Base-by-base conservation (phyloP, 2,888 invertebrate species). In the Patella pellucida region DNA sequence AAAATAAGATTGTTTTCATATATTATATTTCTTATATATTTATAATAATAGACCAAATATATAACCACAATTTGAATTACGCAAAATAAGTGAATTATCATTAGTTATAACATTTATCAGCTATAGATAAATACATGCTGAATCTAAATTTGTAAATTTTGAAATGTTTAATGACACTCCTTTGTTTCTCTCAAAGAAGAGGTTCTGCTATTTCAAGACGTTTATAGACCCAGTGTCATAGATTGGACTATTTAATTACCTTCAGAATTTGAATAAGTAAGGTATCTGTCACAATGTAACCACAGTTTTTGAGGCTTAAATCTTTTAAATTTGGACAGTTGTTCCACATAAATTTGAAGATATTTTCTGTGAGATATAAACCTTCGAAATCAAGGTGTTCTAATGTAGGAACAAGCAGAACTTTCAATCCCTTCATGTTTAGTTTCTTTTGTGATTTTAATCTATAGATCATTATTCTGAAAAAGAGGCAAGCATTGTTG, bases 251-350 rank as follows among this genome's bases (percentile, higher is more conserved):
- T 15, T 16, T 16, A 50, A 69, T 73, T 79, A 89, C 89, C 84
- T 85, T 88, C 23, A 86, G 74, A 23, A 88, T 72, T 52, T 83
- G 85, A 70, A 82, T 82, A 51, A 88, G 77, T 62, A 85, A 31
- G 68, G 77, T 85, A 75, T 89, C 89, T 23, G 85, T 89, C 67
- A 88, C 76, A 23, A 89, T 79, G 79, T 89, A 89, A 2, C 88
- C 87, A 82, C 86, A 86, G 76, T 86, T 84, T 69, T 85, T 85
- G 14, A 89, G 80, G 75, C 84, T 87, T 62, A 89, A 79, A 9
- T 84, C 81, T 23, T 79, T 79, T 0, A 89, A 78, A 62, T 87
- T 75, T 3, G 88, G 85, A 77, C 88, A 88, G 56, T 83, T 83
- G 9, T 74, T 78, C 69, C 80, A 85, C 15, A 89, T 69, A 2